phyloP scores from a whole-genome alignment of 2,888 invertebrate genomes.

The Salpingus planirostris region DNA sequence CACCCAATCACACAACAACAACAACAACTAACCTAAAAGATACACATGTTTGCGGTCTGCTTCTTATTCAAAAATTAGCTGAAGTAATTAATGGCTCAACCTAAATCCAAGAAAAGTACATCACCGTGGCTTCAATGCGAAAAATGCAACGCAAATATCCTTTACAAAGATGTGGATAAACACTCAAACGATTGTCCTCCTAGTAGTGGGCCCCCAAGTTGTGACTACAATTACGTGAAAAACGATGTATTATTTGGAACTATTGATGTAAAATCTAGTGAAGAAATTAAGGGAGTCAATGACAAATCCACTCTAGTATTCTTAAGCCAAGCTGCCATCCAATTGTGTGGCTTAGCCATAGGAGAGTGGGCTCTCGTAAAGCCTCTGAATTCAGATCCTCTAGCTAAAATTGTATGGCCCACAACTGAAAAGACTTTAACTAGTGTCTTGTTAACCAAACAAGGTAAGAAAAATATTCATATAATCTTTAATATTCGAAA shows the following conservation, averaged over 20 bases:
- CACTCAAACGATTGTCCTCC: slow-evolving; percentile 52
- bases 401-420: slow-evolving; percentile 53
- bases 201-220: slow-evolving; percentile 10
- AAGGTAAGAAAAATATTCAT: slow-evolving; percentile 46
- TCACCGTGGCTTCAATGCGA: slow-evolving; percentile 57
- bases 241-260: slow-evolving; percentile 20
- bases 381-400: slow-evolving; percentile 22
- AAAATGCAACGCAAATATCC: slow-evolving; percentile 48
- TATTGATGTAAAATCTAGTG: slow-evolving; percentile 35
- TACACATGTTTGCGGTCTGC: too few species aligned
- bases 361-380: slow-evolving; percentile 48
- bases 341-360: slow-evolving; percentile 50
- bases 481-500: slow-evolving; percentile 4
- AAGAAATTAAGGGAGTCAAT: slow-evolving; percentile 40
- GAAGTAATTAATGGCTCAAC: background rate
- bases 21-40: too few species aligned
- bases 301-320: slow-evolving; percentile 50
- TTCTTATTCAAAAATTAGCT: too few species aligned
- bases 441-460: slow-evolving; percentile 46
- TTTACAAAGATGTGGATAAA: slow-evolving; percentile 49
- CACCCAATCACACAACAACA: too few species aligned
- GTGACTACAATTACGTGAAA: slow-evolving; percentile 24
- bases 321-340: slow-evolving; percentile 51
- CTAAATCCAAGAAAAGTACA: slow-evolving; percentile 9
- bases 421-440: slow-evolving; percentile 46